A percentile compares a stretch with the other conserved stretches of the same genome.
Evolutionary conservation across 2,113 vertebrate species (phyloP).

Genomic region (Malurus melanocephalus): DNA sequence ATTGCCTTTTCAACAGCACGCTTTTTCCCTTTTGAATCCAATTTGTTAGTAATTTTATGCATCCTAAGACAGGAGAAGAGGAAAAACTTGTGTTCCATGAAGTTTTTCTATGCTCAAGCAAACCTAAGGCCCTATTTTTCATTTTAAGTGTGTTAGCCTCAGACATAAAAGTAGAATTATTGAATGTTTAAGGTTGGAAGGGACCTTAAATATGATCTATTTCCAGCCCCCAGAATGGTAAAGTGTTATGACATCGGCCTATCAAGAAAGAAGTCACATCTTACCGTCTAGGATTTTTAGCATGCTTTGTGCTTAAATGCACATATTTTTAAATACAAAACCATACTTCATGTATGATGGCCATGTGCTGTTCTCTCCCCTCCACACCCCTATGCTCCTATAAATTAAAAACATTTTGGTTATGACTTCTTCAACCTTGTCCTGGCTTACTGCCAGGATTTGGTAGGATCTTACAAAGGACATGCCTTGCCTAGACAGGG

Average conservation of each 20-base stretch:
- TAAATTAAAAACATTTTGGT: background rate
- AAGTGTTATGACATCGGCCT: background rate
- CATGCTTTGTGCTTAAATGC: background rate
- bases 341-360: background rate
- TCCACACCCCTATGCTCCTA: background rate
- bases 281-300: background rate
- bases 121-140: background rate
- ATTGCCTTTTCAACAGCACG: background rate
- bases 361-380: background rate
- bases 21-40: background rate
- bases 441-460: background rate
- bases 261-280: background rate
- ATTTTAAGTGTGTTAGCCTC: background rate
- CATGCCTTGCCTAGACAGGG: background rate
- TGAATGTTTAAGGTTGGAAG: background rate
- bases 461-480: background rate
- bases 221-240: background rate
- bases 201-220: background rate
- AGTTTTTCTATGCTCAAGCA: background rate
- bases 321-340: background rate
- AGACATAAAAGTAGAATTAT: background rate
- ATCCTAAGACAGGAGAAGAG: background rate
- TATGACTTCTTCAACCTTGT: background rate
- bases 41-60: background rate
- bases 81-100: background rate